Evolutionary conservation across 2,797 vertebrate genomes (phyloP), one percentile per base, ranked within the genome.

Genomic region (Bradypodion ventrale): DNA sequence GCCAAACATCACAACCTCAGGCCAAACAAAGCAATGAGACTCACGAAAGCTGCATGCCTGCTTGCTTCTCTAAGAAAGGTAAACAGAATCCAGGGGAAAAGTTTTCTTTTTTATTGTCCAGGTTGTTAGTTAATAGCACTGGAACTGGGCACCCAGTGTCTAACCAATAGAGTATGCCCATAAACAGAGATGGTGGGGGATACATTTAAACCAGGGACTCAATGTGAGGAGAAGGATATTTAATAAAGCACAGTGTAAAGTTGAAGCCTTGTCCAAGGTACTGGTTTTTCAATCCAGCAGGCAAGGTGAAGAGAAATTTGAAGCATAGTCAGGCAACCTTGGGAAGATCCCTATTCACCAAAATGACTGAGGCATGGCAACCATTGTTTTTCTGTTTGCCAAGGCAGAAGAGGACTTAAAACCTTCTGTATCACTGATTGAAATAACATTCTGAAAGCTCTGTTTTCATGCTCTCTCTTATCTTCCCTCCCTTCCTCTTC

Each of bases 241-340:
- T 1, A 56, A 1, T 0, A 78, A 52, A 2, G 29, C 27, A 35
- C 15, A 63, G 25, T 0, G 0, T 16, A 1, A 0, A 0, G 0
- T 0, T 3, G 4, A n/a, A 56, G 19, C 42, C 82, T 73, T 1
- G 8, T 65, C 42, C 40, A 60, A 56, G 32, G 69, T 59, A 69
- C 10, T 0, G 32, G 82, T 62, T 46, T 69, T 44, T 23, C 27
- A 65, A 13, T 4, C 16, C 1, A 25, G 19, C 21, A 15, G 1
- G 0, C 13, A 59, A 65, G 7, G 80, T 78, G 82, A 76, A 80
- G 68, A 83, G 15, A n/a, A 56, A 40, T 66, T 79, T 21, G 49
- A 72, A 80, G 52, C 21, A 69, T 29, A 40, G 84, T 73, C 78
- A 32, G 82, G 74, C 12, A 63, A 37, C 35, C 27, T 44, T 5